Percentiles rank a stretch among this genome's conserved stretches.
Conservation (phyloP, 2,113 vertebrate species). For the Arizona elegans region DNA sequence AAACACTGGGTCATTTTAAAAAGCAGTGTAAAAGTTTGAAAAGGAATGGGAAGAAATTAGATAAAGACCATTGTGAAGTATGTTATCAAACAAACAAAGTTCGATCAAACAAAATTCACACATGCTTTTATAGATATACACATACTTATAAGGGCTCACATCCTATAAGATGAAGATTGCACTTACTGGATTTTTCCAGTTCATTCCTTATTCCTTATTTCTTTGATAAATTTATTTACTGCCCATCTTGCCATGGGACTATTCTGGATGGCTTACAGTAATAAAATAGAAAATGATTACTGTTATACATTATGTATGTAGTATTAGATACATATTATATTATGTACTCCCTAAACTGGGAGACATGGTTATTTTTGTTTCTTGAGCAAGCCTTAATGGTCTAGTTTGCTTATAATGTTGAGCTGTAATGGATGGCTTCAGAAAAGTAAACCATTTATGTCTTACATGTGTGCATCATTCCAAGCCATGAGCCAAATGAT, state of each 20-base stretch:
- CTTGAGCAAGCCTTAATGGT: background rate
- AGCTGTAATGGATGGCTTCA: background rate
- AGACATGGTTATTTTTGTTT: background rate
- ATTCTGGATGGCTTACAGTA: background rate
- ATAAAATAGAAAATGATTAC: background rate
- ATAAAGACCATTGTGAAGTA: background rate
- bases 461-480: background rate
- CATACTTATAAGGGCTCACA: background rate
- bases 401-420: background rate
- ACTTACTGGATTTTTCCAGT: background rate
- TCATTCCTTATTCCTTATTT: background rate
- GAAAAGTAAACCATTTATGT: background rate
- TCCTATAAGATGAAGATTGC: background rate
- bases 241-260: background rate
- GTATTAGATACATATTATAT: background rate
- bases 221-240: background rate
- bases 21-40: background rate
- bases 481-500: background rate
- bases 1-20: background rate
- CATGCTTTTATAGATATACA: background rate
- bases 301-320: too few relatives aligned
- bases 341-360: background rate
- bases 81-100: background rate
- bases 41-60: background rate
- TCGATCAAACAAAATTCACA: too few relatives aligned